A percentile compares a stretch with the other conserved stretches of the same genome.
Conservation (phyloP, 2,888 invertebrate species). For the Mylabris sibirica region DNA sequence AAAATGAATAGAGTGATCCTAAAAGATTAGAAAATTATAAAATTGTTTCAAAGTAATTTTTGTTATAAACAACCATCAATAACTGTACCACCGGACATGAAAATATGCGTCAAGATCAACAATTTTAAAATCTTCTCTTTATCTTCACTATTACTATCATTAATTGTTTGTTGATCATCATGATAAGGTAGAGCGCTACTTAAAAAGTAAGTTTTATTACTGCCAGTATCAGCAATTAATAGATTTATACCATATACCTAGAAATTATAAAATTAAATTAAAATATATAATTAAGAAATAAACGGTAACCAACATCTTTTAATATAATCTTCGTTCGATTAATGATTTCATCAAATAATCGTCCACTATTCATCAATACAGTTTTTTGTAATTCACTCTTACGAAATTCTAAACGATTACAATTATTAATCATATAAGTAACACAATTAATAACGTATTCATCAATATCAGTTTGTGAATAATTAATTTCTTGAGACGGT, state of each 20-base stretch:
- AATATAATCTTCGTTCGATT: constrained; percentile 38
- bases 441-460: constrained; percentile 46
- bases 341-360: constrained; percentile 44
- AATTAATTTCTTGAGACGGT: neutral
- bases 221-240: constrained; percentile 34
- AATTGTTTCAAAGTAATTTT: neutral
- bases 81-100: constrained; percentile 46
- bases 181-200: constrained; percentile 43
- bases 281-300: neutral
- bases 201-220: constrained; percentile 46
- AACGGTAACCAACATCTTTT: constrained; percentile 35
- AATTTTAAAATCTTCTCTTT: constrained; percentile 44
- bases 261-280: constrained; percentile 13
- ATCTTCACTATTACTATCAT: constrained; percentile 40
- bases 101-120: constrained; percentile 49
- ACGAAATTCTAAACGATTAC: constrained; percentile 42
- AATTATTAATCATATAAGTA: constrained; percentile 46
- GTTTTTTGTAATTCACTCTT: constrained; percentile 45
- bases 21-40: neutral
- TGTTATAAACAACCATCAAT: constrained; percentile 44
- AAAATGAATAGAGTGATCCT: constrained; percentile 48
- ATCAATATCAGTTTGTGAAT: constrained; percentile 21
- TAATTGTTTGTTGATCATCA: constrained; percentile 32
- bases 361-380: constrained; percentile 39
- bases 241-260: constrained; percentile 50